phyloP scores from a whole-genome alignment of 2,888 invertebrate genomes.

The Theristus sp. region DNA sequence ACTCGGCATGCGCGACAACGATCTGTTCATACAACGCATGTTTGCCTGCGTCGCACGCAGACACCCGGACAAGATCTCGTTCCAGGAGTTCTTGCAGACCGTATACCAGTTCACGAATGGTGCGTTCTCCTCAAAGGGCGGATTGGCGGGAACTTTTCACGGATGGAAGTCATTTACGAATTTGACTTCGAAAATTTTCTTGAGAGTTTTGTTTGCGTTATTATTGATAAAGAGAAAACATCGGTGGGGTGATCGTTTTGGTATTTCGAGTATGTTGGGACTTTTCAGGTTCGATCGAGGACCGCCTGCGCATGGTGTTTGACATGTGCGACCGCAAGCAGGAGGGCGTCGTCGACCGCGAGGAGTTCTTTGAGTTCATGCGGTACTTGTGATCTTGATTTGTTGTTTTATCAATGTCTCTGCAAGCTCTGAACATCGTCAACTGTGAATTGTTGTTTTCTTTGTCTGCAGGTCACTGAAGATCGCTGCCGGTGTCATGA shows the following conservation, averaged over 20 bases:
- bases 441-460: background rate
- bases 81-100: conserved; percentile 74
- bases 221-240: background rate
- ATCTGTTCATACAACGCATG: conserved; percentile 87
- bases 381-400: conserved; percentile 29
- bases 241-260: too few species aligned
- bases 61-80: conserved; percentile 74
- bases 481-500: conserved; percentile 20
- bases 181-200: too few species aligned
- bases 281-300: background rate
- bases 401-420: background rate
- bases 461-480: conserved; percentile 17
- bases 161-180: too few species aligned
- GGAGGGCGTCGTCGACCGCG: conserved; percentile 79
- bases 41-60: conserved; percentile 74
- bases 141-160: too few species aligned
- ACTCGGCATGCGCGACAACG: conserved; percentile 79
- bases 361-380: conserved; percentile 77
- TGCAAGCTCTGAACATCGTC: too few species aligned
- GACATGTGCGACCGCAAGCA: conserved; percentile 93
- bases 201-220: too few species aligned
- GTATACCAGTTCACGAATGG: conserved; percentile 43
- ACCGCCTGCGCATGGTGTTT: conserved; percentile 51
- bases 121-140: conserved; percentile 1
- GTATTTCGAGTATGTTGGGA: too few species aligned